phyloP scores from a whole-genome alignment of 2,113 vertebrate species.

The Pseudois nayaur region DNA sequence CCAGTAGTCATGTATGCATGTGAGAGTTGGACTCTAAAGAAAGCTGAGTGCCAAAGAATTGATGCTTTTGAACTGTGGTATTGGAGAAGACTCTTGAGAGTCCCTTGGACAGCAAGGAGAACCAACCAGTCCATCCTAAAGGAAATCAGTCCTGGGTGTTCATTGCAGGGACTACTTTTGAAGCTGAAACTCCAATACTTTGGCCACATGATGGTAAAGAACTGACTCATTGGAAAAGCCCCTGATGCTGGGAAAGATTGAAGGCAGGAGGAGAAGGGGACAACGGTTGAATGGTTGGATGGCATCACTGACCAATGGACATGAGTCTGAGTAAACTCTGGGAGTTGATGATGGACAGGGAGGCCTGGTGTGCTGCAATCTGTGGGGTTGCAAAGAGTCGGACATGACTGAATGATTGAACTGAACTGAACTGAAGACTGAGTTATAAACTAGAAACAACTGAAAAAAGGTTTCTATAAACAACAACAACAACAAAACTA shows the following conservation, averaged over 20 bases:
- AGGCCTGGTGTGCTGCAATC: not conserved
- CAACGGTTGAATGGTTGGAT: not conserved
- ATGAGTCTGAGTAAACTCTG: not conserved
- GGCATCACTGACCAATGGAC: not conserved
- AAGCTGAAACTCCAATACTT: not conserved
- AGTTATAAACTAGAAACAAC: not conserved
- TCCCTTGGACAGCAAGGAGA: not conserved
- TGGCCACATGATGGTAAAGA: rapidly evolving
- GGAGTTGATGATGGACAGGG: not conserved
- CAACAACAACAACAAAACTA: not conserved
- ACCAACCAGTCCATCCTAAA: not conserved
- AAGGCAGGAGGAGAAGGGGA: not conserved
- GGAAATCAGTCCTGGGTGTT: not conserved
- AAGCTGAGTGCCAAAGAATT: rapidly evolving
- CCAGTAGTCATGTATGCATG: not conserved
- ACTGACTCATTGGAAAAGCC: not conserved
- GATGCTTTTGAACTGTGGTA: not conserved
- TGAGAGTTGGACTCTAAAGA: not conserved
- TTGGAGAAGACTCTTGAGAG: not conserved
- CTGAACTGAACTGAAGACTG: not conserved
- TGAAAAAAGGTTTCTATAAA: not conserved
- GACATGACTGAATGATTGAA: not conserved
- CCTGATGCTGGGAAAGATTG: not conserved
- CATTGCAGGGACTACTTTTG: not conserved
- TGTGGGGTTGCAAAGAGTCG: not conserved